Base-by-base conservation (phyloP, 2,888 invertebrate species). In the Amblyteles armatorius region DNA sequence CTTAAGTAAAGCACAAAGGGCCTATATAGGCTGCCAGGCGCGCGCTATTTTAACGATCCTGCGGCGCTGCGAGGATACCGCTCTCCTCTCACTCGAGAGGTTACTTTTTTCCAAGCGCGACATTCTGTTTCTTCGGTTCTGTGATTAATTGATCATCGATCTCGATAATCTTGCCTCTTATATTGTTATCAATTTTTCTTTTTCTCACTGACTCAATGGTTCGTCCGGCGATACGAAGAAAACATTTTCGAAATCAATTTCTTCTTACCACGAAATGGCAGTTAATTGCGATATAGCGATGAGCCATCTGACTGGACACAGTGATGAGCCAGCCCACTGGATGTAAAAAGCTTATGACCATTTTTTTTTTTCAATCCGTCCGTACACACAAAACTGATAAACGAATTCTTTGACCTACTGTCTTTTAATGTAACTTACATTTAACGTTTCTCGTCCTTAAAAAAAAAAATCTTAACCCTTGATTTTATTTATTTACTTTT, bases 1-100 rank as follows among this genome's bases (percentile, higher is more conserved):
- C 77, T 69, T 57, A 79, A 81, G 85, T 87, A 88, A 86, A 81
- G 65, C 84, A 84, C 82, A 79, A 85, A 79, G 86, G 68, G 55
- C 82, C 73, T 84, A 76, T 82, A 76, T 82, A 79, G 80, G 63
- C 82, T 79, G 55, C 69, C 80, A 33, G 80, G 83, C 60, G 78
- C 67, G 40, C 73, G 57, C 79, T 73, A 50, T 82, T 63, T 85
- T 80, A 19, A 6, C n/a, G 13, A n/a, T 63, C 26, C 26, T 73
- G 40, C 60, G 26, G 1, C n/a, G 26, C 29, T 13, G 69, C 65
- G 36, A 22, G 57, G 48, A 48, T 2, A 48, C 67, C 76, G 63
- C 74, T 74, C 44, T n/a, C 26, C 72, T 72, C 40, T 36, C 72
- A 48, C 63, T 22, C 63, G 72, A 40, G 26, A 65, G 52, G 63